Evolutionary conservation across 1,140 invertebrate species (phyloP), one percentile per base, ranked within the genome.

Genomic region (Habropoda laboriosa): DNA sequence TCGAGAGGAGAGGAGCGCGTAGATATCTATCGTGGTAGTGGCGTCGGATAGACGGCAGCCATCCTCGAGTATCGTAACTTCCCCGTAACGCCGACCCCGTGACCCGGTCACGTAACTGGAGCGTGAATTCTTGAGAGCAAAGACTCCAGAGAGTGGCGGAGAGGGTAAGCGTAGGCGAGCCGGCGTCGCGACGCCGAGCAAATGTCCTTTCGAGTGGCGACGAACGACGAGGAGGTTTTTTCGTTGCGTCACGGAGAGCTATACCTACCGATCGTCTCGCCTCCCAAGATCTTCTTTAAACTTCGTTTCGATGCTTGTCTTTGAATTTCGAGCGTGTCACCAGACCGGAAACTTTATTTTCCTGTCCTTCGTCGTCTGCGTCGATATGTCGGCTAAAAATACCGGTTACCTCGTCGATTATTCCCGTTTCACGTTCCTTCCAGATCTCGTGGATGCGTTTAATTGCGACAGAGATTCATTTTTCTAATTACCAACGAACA

Each of bases 51-150:
- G 84, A 80, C 80, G 83, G 21, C 63, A 24, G 21, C 63, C 47
- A 68, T 85, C 57, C 70, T 85, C 58, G 5, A 12, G 40, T 38
- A 27, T 38, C 71, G 53, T 49, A 53, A 51, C 74, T 60, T 64
- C 32, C 40, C 16, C 45, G 67, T 71, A 49, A 67, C 61, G 68
- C 53, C 80, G 67, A 80, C 80, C 85, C 47, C 72, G 55, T 77
- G 85, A 86, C 83, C 80, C 45, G 85, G 76, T 86, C 80, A 73
- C 80, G 61, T 86, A 86, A 86, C 80, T 86, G 24, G 85, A 85
- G 83, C 85, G 47, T 77, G 72, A 86, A 66, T 82, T 82, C 80
- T 79, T 75, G 40, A 35, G 13, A 58, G 58, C 53, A 45, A 66
- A 53, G 66, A 76, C 78, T 70, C n/a, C 27, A 1, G 24, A n/a